Base-by-base conservation (phyloP, 2,888 invertebrate genomes). In the Koerneria pararmatus region DNA sequence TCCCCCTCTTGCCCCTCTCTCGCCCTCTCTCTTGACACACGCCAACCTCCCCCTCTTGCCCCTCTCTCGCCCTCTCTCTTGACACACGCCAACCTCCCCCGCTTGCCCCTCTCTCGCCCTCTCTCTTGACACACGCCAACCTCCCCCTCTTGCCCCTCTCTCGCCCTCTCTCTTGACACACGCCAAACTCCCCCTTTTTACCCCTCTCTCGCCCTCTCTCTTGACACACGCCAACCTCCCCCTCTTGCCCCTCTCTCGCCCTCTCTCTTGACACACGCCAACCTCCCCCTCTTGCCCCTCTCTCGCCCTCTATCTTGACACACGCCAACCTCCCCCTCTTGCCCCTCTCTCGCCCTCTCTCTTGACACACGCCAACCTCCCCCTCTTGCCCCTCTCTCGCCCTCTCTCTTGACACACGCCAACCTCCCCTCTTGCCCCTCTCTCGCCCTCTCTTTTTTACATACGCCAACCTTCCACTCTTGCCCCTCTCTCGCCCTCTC, bases 341-440 rank as follows among this genome's bases (percentile, higher is more conserved):
- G 61, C 49, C 5, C 49, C 46, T 61, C 48, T 29, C 48, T 29
- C 32, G 48, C 24, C 34, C 51, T 49, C 35, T 37, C n/a, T 22
- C 51, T 19, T 41, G 35, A 34, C 27, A 27, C 34, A 35, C 31
- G 5, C 34, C 51, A 49, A 51, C 29, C 53, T 35, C 51, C 53
- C 27, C 37, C 53, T 35, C 62, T 27, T 62, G 34, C 37, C 62
- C 62, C 59, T 62, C 56, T 51, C 8, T n/a, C 11, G 22, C n/a
- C 24, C n/a, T n/a, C 51, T 5, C n/a, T 6, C n/a, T n/a, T 15
- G n/a, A n/a, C n/a, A n/a, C n/a, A n/a, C n/a, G n/a, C n/a, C n/a
- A n/a, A n/a, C n/a, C n/a, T n/a, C n/a, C n/a, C n/a, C n/a, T n/a
- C n/a, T n/a, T n/a, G n/a, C n/a, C n/a, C 37, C 49, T 48, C 48